Conservation (phyloP, 2,797 vertebrate species). For the Crocodylus rhombifer region DNA sequence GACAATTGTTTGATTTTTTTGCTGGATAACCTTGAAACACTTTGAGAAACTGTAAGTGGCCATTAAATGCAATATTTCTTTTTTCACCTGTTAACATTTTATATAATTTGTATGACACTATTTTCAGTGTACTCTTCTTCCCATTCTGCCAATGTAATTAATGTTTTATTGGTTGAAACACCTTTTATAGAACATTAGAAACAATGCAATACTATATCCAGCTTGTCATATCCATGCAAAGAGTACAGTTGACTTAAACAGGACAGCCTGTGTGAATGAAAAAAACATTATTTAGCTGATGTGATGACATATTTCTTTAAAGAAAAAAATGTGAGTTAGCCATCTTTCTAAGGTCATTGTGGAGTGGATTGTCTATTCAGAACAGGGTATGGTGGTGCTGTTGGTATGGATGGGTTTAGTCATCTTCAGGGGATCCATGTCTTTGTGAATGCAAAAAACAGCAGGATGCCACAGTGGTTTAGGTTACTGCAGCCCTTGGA, state of each 20-base stretch:
- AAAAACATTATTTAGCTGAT: background rate
- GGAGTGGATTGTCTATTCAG: background rate
- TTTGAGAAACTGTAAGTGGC: background rate
- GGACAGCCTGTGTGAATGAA: too few relatives aligned
- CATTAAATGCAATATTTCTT: background rate
- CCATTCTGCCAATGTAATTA: background rate
- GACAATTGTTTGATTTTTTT: background rate
- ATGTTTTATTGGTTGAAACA: background rate
- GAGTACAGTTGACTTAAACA: background rate
- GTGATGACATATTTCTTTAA: background rate
- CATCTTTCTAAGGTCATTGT: background rate
- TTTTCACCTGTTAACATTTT: background rate
- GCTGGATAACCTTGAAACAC: background rate
- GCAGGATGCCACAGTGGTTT: background rate
- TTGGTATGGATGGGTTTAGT: background rate
- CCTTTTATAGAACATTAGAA: background rate
- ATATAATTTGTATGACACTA: background rate
- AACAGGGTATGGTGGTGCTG: background rate
- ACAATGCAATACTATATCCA: background rate
- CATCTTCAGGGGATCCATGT: background rate
- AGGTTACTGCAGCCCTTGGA: background rate
- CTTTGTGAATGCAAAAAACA: background rate
- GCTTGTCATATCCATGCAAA: background rate
- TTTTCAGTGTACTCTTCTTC: background rate
- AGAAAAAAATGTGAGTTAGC: background rate